Conservation (phyloP, 1,140 invertebrate genomes). For the Sarcophaga peregrina region DNA sequence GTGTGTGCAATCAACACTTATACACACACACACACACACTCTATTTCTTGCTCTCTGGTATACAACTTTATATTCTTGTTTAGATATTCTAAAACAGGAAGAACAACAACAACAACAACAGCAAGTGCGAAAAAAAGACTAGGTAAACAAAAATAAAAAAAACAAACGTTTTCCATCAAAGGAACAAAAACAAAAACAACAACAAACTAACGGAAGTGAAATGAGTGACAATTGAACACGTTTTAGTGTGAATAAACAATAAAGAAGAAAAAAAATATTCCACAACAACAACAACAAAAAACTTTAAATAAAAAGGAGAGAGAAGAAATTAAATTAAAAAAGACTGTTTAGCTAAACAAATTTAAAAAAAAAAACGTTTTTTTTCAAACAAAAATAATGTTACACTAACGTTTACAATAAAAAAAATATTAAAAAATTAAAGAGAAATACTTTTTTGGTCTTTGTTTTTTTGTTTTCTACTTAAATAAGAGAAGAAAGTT, state of each 20-base stretch:
- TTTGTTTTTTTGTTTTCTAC: too few relatives aligned
- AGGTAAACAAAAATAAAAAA: background rate
- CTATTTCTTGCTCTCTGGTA: too few relatives aligned
- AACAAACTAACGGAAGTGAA: background rate
- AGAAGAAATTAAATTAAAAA: background rate
- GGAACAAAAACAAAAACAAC: background rate
- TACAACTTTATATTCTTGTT: too few relatives aligned
- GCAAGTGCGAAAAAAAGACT: background rate
- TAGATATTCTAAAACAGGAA: background rate
- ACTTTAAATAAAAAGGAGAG: background rate
- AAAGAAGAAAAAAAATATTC: background rate
- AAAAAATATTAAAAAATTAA: background rate
- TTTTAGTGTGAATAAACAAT: slow-evolving; percentile 2
- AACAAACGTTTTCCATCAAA: background rate
- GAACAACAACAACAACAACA: background rate
- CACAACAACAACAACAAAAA: background rate
- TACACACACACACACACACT: too few relatives aligned
- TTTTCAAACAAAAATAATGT: background rate
- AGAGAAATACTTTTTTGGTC: too few relatives aligned
- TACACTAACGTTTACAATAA: background rate
- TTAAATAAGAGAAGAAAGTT: too few relatives aligned
- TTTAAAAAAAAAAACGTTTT: background rate
- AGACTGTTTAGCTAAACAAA: background rate
- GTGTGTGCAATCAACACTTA: background rate
- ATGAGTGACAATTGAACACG: slow-evolving; percentile 39